phyloP scores from a whole-genome alignment of 1,140 invertebrate species.

The Tenebrio molitor region DNA sequence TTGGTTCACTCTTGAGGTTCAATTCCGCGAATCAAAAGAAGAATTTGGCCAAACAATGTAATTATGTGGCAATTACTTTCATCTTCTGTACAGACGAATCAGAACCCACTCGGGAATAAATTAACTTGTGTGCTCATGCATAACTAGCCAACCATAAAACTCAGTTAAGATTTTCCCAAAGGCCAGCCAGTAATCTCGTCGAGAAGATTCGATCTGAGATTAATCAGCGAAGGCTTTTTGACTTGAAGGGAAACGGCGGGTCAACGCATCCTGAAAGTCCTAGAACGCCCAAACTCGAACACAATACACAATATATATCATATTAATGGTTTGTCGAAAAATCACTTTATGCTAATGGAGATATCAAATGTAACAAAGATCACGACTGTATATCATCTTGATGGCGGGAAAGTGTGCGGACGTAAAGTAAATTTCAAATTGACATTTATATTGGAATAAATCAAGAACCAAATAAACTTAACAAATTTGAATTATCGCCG shows the following conservation, averaged over 20 bases:
- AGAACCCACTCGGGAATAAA: slow-evolving; percentile 16
- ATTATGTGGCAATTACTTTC: slow-evolving; percentile 22
- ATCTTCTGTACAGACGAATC: slow-evolving; percentile 8
- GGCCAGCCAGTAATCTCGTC: slow-evolving; percentile 14
- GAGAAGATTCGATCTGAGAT: slow-evolving; percentile 30
- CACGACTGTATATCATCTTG: slow-evolving; percentile 2
- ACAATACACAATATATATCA: slow-evolving; percentile 27
- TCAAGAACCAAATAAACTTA: slow-evolving; percentile 9
- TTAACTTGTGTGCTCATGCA: slow-evolving; percentile 34
- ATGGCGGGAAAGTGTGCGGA: neutral
- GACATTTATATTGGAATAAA: slow-evolving; percentile 27
- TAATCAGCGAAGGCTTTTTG: slow-evolving; percentile 22
- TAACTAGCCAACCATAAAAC: slow-evolving; percentile 25
- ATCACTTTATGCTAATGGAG: slow-evolving; percentile 17
- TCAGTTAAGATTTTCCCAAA: slow-evolving; percentile 30
- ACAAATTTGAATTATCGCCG: neutral
- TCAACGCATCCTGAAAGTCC: slow-evolving; percentile 33
- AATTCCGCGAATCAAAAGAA: neutral
- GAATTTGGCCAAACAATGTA: slow-evolving; percentile 8
- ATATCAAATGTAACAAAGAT: slow-evolving; percentile 24
- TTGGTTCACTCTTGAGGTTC: neutral
- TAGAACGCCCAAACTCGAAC: slow-evolving; percentile 19
- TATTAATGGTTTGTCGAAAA: slow-evolving; percentile 1
- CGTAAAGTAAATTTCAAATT: slow-evolving; percentile 20
- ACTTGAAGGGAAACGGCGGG: slow-evolving; percentile 7